Base-by-base conservation (phyloP, 2,888 invertebrate species). In the Epinotia nisella region DNA sequence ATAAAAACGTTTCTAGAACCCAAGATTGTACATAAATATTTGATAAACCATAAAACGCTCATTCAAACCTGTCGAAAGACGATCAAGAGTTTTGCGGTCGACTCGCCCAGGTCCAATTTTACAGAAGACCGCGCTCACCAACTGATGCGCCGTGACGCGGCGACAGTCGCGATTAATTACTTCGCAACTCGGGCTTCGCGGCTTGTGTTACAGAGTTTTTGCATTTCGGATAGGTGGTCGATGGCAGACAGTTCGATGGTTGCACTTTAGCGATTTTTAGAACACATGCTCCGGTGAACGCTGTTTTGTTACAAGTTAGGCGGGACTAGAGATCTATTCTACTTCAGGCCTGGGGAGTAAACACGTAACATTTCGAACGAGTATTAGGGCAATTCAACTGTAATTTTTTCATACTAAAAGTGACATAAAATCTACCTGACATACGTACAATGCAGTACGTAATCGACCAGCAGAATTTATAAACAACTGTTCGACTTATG, bases 81-180 rank as follows among this genome's bases (percentile, higher is more conserved):
- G 74, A 70, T 74, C 70, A 53, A 51, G 78, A 86, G 85, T 86
- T 88, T 88, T 85, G 85, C 87, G 85, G 85, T 86, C 83, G 86
- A 85, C 81, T 87, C 87, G 78, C 81, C 84, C 85, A 83, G 83
- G 86, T 89, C 83, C 90, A 92, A 92, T 92, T 93, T 93, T 92
- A 90, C 91, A 85, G 81, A 76, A 90, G 89, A 90, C 82, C 84
- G 91, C 82, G 76, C 80, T 82, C 82, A 79, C 81, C 86, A 82
- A 85, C 84, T 89, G 91, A 93, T 90, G 88, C 88, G 89, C 82
- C 84, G 83, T 85, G 92, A 92, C 92, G 88, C 83, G 89, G 82
- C 85, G 93, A 90, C 92, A 89, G 90, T 83, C 82, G 85, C 89
- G 89, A 91, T 91, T 90, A 91, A 92, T 91, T 90, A 91, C 90